Evolutionary conservation across 1,140 invertebrate species (phyloP).

Genomic region (Danaus melanippus): DNA sequence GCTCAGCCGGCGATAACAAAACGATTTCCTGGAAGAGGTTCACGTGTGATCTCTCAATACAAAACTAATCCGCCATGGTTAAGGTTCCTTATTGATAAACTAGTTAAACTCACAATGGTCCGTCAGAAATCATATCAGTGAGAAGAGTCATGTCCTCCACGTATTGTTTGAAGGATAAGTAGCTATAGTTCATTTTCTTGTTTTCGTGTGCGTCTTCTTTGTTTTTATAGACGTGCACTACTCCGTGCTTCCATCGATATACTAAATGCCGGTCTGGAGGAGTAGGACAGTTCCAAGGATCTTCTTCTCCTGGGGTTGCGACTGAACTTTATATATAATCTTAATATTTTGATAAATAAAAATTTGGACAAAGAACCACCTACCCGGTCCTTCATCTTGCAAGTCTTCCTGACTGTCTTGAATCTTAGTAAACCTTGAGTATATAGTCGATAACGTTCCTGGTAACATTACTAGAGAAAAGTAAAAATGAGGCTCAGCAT

Average conservation of each 20-base stretch:
- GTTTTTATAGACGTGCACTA: conserved; percentile 86
- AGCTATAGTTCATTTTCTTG: conserved; percentile 77
- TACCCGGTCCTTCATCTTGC: conserved; percentile 9
- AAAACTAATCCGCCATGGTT: background rate
- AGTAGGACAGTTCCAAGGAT: conserved; percentile 88
- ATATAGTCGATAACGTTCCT: conserved; percentile 3
- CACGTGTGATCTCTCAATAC: background rate
- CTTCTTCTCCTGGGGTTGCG: conserved; percentile 31
- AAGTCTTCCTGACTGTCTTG: conserved; percentile 31
- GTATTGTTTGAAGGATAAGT: conserved; percentile 82
- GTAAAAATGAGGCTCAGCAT: background rate
- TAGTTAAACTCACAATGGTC: conserved; percentile 82
- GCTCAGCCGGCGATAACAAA: conserved; percentile 94
- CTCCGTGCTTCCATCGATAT: conserved; percentile 82
- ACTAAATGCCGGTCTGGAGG: conserved; percentile 78
- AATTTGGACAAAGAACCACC: background rate
- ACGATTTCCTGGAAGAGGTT: conserved; percentile 86
- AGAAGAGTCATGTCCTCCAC: conserved; percentile 86
- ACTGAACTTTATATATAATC: background rate
- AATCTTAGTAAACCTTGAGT: conserved; percentile 8
- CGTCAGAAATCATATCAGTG: conserved; percentile 94
- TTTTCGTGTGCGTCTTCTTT: conserved; percentile 73
- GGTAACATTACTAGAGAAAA: conserved; percentile 4
- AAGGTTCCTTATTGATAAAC: background rate
- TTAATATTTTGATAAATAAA: background rate